These are phyloP conservation scores for Anguilla megastoma DNA, from an alignment of 2,797 vertebrate genomes.

Conservation along the genomic window DNA sequence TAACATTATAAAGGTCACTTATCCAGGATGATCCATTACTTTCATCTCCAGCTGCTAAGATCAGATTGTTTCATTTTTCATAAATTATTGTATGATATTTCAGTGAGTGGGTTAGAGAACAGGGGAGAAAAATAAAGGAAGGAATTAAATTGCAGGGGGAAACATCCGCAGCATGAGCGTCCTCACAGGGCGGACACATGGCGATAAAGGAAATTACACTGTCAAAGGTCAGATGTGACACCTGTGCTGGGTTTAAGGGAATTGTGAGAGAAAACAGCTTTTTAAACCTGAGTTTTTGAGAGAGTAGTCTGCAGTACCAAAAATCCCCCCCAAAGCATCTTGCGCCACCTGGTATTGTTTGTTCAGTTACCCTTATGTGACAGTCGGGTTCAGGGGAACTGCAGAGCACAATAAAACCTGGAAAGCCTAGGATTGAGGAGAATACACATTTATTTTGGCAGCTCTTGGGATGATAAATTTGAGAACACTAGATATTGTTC, in stretches of 20 bases:
- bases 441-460: not conserved
- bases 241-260: not conserved
- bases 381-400: not conserved
- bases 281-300: not conserved
- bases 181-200: slow-evolving; percentile 10
- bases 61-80: slow-evolving; percentile 27
- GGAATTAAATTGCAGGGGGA: not conserved
- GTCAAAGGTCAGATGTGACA: slow-evolving; percentile 19
- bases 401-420: not conserved
- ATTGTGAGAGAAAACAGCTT: not conserved
- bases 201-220: slow-evolving; percentile 11
- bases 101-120: slow-evolving; percentile 16
- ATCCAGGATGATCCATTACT: slow-evolving; percentile 29
- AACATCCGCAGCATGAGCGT: slow-evolving; percentile 12
- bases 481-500: not conserved
- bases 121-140: slow-evolving; percentile 13
- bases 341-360: not conserved
- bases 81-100: slow-evolving; percentile 31
- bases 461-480: slow-evolving; percentile 4
- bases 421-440: slow-evolving; percentile 1
- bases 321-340: not conserved
- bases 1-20: slow-evolving; percentile 30
- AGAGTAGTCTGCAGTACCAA: slow-evolving; percentile 1
- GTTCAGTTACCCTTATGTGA: not conserved
- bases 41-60: slow-evolving; percentile 22